Conservation (phyloP, 2,888 invertebrate species). For the Allolobophora icterica region DNA sequence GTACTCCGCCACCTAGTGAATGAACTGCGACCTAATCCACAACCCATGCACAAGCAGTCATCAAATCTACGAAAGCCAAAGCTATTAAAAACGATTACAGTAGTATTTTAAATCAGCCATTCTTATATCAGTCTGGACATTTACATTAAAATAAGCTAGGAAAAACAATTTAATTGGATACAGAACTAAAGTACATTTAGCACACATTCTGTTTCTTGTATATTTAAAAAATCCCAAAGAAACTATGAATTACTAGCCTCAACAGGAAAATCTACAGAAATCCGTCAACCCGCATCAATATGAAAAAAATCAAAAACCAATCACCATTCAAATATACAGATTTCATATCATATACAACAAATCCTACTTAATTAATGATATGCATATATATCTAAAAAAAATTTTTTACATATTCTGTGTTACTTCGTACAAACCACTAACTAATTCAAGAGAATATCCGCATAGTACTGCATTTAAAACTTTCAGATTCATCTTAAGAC, state of each 20-base stretch:
- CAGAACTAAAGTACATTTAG: background rate
- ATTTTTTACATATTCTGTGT: background rate
- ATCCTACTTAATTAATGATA: background rate
- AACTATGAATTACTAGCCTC: background rate
- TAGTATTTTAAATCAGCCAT: background rate
- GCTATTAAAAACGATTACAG: background rate
- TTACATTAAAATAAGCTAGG: background rate
- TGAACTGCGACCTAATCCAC: background rate
- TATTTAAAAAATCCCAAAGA: background rate
- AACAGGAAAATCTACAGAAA: background rate
- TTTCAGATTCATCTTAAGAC: background rate
- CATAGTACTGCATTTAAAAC: background rate
- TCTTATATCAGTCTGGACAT: background rate
- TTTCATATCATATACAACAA: background rate
- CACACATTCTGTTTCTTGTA: background rate
- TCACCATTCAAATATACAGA: background rate
- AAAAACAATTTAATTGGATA: background rate
- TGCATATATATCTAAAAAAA: background rate
- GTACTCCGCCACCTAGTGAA: conserved; percentile 2
- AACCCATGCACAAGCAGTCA: too few species aligned
- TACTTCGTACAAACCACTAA: background rate
- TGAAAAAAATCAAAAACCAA: background rate
- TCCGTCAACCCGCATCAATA: background rate
- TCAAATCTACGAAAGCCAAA: background rate
- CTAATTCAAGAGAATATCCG: background rate